Evolutionary conservation across 2,113 vertebrate genomes (phyloP).

Genomic region (Catharus minimus): DNA sequence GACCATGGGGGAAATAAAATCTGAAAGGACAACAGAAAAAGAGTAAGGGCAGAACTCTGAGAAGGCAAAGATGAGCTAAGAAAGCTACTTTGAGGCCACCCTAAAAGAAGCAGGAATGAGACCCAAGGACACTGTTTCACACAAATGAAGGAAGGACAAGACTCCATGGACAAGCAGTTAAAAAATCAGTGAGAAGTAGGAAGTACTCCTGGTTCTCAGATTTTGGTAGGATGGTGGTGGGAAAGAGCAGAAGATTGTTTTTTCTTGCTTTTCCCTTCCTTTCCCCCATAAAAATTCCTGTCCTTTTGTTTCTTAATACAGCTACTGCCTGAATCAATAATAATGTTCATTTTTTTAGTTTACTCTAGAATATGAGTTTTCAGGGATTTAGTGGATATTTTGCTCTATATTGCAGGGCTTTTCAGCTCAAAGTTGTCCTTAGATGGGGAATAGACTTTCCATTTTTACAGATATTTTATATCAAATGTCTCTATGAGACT

Average conservation of each 20-base stretch:
- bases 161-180: neutral
- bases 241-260: neutral
- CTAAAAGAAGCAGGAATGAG: neutral
- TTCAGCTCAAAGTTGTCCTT: neutral
- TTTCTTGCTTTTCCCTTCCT: neutral
- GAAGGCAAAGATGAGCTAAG: neutral
- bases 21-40: neutral
- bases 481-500: neutral
- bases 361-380: neutral
- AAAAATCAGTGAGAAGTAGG: neutral
- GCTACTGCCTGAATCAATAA: neutral
- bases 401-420: neutral
- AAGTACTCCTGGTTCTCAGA: neutral
- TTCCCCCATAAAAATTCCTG: rapidly evolving
- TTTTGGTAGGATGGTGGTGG: neutral
- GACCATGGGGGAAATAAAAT: neutral
- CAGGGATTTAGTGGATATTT: neutral
- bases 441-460: neutral
- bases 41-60: neutral
- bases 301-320: neutral
- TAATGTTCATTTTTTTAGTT: neutral
- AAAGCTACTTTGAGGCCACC: neutral
- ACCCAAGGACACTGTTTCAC: neutral
- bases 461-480: neutral
- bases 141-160: neutral